A percentile compares a stretch with the other conserved stretches of the same genome.
Evolutionary conservation across 1,140 invertebrate species (phyloP).

Genomic region (Drosophila orosa): DNA sequence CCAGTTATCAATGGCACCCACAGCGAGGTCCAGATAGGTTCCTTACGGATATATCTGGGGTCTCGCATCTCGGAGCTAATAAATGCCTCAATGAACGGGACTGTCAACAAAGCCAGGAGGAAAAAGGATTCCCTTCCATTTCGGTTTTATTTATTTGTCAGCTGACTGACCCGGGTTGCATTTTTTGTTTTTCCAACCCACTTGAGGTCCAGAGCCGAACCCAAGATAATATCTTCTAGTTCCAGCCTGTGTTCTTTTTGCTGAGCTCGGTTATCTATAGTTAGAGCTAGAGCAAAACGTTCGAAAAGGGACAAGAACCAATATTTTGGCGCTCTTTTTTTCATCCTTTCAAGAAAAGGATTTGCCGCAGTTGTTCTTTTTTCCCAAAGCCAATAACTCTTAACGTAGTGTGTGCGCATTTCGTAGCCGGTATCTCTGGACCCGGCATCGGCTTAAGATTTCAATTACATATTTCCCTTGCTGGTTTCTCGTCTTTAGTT

Average conservation of each 20-base stretch:
- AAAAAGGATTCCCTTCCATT: constrained; percentile 48
- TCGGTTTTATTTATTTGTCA: constrained; percentile 56
- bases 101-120: constrained; percentile 62
- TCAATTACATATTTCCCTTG: constrained; percentile 30
- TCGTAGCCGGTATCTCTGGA: constrained; percentile 71
- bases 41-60: constrained; percentile 39
- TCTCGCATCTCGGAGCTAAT: constrained; percentile 61
- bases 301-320: constrained; percentile 34
- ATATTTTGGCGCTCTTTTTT: constrained; percentile 78
- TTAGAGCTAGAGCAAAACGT: constrained; percentile 31
- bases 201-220: constrained; percentile 65
- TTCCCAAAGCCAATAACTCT: constrained; percentile 65
- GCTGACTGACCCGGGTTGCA: constrained; percentile 52
- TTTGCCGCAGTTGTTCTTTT: constrained; percentile 70
- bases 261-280: constrained; percentile 43
- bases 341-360: constrained; percentile 67
- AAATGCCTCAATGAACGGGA: constrained; percentile 68
- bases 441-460: constrained; percentile 70
- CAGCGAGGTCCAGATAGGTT: constrained; percentile 21
- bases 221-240: constrained; percentile 60
- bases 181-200: constrained; percentile 35
- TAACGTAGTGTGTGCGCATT: constrained; percentile 62
- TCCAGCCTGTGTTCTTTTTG: constrained; percentile 9
- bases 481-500: constrained; percentile 41
- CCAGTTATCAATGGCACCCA: constrained; percentile 70